A percentile compares a stretch with the other conserved stretches of the same genome.
Evolutionary conservation across 2,113 vertebrate species (phyloP).

Genomic region (Colius striatus): DNA sequence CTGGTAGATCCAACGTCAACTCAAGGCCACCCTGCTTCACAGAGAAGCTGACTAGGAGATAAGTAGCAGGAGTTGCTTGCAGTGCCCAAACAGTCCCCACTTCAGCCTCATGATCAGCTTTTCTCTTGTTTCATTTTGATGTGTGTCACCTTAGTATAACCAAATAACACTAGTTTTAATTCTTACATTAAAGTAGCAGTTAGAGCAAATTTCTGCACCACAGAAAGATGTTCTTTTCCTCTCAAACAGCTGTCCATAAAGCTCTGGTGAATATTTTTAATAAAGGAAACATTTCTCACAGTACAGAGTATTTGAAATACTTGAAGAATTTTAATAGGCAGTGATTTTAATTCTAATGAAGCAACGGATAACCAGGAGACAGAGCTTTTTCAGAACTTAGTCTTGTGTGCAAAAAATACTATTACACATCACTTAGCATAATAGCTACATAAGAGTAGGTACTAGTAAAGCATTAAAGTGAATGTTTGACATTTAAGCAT

Average conservation of each 20-base stretch:
- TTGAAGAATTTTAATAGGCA: background rate
- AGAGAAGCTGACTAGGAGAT: background rate
- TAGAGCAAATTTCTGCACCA: background rate
- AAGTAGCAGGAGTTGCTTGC: background rate
- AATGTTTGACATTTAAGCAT: constrained; percentile 50
- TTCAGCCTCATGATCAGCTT: background rate
- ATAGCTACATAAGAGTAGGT: constrained; percentile 21
- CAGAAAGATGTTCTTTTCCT: background rate
- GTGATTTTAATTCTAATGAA: background rate
- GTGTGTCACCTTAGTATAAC: background rate
- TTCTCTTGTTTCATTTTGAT: background rate
- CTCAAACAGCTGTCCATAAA: background rate
- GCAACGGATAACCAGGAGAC: background rate
- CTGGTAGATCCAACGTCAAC: background rate
- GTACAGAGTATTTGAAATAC: background rate
- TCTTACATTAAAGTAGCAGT: background rate
- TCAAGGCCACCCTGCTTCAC: rapidly evolving
- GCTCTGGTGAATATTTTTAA: background rate
- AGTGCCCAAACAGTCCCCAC: background rate
- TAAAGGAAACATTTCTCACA: background rate
- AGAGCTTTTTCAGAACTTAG: background rate
- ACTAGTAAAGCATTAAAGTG: constrained; percentile 15
- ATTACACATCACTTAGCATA: constrained; percentile 19
- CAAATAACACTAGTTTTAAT: background rate
- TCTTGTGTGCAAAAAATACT: constrained; percentile 19